A percentile compares a stretch with the other conserved stretches of the same genome.
phyloP scores from a whole-genome alignment of 1,140 invertebrate species.

The Berghia stephanieae region DNA sequence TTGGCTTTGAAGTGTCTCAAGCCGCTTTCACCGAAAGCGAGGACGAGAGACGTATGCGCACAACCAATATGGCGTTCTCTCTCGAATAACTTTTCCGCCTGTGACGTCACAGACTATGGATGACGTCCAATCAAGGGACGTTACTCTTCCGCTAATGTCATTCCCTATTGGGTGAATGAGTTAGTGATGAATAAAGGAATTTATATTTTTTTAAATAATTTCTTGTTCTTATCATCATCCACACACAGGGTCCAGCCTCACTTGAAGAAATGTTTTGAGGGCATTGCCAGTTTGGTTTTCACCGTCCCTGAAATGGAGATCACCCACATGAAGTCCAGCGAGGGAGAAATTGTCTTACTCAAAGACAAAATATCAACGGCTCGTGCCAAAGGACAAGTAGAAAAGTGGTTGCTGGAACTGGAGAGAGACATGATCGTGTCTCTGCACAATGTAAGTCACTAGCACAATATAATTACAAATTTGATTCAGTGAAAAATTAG shows the following conservation, averaged over 20 bases:
- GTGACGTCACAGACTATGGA: no score
- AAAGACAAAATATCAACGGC: slow-evolving; percentile 78
- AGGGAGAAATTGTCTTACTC: slow-evolving; percentile 83
- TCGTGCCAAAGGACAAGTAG: slow-evolving; percentile 84
- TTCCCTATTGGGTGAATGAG: no score
- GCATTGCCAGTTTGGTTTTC: slow-evolving; percentile 23
- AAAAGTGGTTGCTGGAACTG: slow-evolving; percentile 92
- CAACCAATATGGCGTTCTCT: no score
- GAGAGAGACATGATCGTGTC: slow-evolving; percentile 89
- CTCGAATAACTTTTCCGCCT: no score
- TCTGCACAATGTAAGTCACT: slow-evolving; percentile 76
- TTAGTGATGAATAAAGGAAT: background rate
- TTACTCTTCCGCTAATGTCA: no score
- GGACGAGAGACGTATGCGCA: no score
- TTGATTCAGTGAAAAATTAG: no score
- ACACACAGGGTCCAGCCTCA: slow-evolving; percentile 30
- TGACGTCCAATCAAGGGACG: no score
- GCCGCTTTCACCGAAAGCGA: no score
- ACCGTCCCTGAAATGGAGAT: slow-evolving; percentile 77
- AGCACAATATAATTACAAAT: no score
- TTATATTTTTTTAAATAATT: background rate
- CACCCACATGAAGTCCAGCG: slow-evolving; percentile 85
- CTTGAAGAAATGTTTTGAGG: slow-evolving; percentile 31
- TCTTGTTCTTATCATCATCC: background rate
- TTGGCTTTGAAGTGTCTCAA: no score